Evolutionary conservation across 2,113 vertebrate species (phyloP).

Genomic region (Malurus alboscapulatus): DNA sequence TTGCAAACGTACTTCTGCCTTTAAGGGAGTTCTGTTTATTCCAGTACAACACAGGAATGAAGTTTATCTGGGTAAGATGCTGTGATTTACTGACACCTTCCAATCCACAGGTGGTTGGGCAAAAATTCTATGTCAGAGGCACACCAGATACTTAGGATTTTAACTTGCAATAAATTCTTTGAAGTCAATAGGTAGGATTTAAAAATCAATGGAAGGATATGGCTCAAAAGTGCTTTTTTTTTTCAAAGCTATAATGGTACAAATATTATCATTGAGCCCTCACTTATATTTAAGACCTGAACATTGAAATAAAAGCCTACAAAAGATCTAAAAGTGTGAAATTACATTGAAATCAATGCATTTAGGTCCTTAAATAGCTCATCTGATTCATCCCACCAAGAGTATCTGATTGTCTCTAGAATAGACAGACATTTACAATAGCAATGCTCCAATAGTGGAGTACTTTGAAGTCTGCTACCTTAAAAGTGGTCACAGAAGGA

Average conservation of each 20-base stretch:
- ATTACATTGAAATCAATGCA: background rate
- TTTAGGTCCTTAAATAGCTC: background rate
- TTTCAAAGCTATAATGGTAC: background rate
- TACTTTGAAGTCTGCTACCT: background rate
- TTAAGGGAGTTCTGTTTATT: background rate
- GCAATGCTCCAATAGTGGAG: background rate
- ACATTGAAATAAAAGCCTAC: background rate
- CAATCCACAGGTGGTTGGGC: background rate
- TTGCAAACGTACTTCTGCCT: background rate
- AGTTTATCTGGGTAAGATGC: background rate
- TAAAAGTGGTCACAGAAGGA: background rate
- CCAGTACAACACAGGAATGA: background rate
- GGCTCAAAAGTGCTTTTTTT: background rate
- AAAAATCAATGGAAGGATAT: conserved; percentile 39
- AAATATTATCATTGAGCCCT: conserved; percentile 21
- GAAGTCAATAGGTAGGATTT: conserved; percentile 25
- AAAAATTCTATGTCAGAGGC: background rate
- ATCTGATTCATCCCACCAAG: conserved; percentile 10
- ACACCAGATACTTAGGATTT: background rate
- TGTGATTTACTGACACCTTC: background rate
- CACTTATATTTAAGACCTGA: background rate
- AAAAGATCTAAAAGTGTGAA: background rate
- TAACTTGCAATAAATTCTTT: conserved; percentile 23
- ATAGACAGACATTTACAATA: background rate
- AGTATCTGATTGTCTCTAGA: background rate